Percentiles rank a stretch among this genome's conserved stretches.
Conservation (phyloP, 2,797 vertebrate species). For the Petrocephalus sullivani region DNA sequence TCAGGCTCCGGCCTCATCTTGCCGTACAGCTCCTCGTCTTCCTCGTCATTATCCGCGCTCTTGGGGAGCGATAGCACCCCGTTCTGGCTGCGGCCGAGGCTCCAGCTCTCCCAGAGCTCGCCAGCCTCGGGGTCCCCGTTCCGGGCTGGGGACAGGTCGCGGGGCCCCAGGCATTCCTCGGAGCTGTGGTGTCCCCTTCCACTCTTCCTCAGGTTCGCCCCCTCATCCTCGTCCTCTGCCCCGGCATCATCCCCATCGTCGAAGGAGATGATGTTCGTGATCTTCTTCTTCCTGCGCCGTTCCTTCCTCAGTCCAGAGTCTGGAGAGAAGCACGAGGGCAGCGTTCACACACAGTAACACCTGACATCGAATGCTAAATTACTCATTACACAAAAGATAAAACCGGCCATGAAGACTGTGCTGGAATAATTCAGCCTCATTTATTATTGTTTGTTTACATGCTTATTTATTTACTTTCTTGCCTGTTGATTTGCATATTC, state of each 20-base stretch:
- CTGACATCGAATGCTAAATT: background rate
- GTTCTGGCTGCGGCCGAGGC: conserved; percentile 35
- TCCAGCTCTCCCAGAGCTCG: conserved; percentile 49
- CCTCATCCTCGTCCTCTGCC: conserved; percentile 73
- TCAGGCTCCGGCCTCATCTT: conserved; percentile 48
- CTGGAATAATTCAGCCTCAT: background rate
- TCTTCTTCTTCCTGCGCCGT: conserved; percentile 86
- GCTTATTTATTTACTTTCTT: background rate
- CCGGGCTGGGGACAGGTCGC: conserved; percentile 47
- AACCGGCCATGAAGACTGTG: background rate
- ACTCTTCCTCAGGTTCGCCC: conserved; percentile 57
- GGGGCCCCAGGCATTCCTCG: conserved; percentile 71
- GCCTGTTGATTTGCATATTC: background rate
- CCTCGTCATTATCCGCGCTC: conserved; percentile 64
- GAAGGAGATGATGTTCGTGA: conserved; percentile 96
- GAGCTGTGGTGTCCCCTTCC: conserved; percentile 61
- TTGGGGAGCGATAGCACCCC: conserved; percentile 50
- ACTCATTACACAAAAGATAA: background rate
- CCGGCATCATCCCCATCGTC: conserved; percentile 78
- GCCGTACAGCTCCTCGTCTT: conserved; percentile 60
- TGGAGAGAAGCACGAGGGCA: conserved; percentile 37
- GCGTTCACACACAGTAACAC: background rate
- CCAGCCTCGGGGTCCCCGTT: conserved; percentile 55
- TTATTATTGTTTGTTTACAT: background rate
- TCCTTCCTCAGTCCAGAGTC: conserved; percentile 82